Conservation (phyloP, 2,113 vertebrate species). For the Edolisoma coerulescens region DNA sequence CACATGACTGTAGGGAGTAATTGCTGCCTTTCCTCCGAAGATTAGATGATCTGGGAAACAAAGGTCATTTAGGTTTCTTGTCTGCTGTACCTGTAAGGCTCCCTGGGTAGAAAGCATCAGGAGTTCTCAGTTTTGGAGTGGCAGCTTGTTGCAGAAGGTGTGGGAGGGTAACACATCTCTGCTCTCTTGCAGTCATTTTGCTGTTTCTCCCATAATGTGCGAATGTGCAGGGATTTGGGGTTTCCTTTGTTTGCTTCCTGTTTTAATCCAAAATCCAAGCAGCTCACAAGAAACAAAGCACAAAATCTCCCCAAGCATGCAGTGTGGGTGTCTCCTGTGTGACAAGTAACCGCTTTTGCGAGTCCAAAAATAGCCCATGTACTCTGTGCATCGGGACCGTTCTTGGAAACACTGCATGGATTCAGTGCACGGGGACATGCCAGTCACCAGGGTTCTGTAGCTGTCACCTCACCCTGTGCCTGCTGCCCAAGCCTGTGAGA, state of each 20-base stretch:
- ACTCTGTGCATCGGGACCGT: neutral
- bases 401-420: neutral
- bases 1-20: neutral
- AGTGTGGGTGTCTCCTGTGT: neutral
- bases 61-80: neutral
- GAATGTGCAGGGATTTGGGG: neutral
- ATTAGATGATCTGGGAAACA: neutral
- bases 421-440: rapidly evolving
- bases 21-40: neutral
- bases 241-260: neutral
- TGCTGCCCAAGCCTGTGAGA: neutral
- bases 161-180: neutral
- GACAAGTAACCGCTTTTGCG: neutral
- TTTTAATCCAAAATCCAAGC: neutral
- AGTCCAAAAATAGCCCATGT: neutral
- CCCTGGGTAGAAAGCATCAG: neutral
- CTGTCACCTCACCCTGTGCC: neutral
- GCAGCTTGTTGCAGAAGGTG: neutral
- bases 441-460: neutral
- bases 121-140: neutral
- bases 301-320: neutral
- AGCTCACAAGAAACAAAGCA: neutral
- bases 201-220: neutral
- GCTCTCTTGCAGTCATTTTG: neutral
- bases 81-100: neutral